These are phyloP conservation scores for Drosophila kohkoa DNA, from an alignment of 1,140 invertebrate genomes.

Conservation along the genomic window DNA sequence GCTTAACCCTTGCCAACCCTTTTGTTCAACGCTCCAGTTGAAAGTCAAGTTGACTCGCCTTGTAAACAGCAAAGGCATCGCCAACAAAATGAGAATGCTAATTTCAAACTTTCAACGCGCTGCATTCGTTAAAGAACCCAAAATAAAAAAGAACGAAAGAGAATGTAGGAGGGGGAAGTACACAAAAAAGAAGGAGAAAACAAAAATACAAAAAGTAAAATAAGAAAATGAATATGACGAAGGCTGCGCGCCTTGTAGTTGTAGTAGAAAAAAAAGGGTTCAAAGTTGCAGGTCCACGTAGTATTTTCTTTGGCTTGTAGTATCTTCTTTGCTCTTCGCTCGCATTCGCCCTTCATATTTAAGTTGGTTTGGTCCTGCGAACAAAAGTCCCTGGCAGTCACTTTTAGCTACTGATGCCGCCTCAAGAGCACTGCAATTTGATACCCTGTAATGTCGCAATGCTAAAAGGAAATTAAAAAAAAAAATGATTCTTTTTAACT, in stretches of 20 bases:
- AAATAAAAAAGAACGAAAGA: background rate
- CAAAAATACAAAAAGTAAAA: slow-evolving; percentile 35
- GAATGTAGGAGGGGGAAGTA: background rate
- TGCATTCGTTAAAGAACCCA: slow-evolving; percentile 44
- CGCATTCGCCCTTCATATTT: slow-evolving; percentile 47
- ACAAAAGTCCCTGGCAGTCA: slow-evolving; percentile 28
- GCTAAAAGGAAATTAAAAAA: no score
- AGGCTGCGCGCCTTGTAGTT: slow-evolving; percentile 34
- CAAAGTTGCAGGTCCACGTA: slow-evolving; percentile 62
- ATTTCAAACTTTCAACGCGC: slow-evolving; percentile 67
- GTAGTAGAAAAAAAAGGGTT: slow-evolving; percentile 56
- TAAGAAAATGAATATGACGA: slow-evolving; percentile 35
- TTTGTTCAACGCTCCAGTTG: background rate
- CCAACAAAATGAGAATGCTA: slow-evolving; percentile 54
- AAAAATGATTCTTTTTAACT: no score
- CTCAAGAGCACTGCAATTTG: slow-evolving; percentile 36
- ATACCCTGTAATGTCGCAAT: slow-evolving; percentile 3
- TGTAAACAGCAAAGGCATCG: slow-evolving; percentile 17
- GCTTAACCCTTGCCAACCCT: slow-evolving; percentile 36
- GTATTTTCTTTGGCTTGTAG: slow-evolving; percentile 11
- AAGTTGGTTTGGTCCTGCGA: slow-evolving; percentile 45
- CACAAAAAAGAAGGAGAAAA: slow-evolving; percentile 17
- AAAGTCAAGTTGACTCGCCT: slow-evolving; percentile 16
- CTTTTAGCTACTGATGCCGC: slow-evolving; percentile 26
- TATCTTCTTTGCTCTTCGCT: slow-evolving; percentile 22